Evolutionary conservation across 1,140 invertebrate genomes (phyloP).

Genomic region (Drosophila pandora): DNA sequence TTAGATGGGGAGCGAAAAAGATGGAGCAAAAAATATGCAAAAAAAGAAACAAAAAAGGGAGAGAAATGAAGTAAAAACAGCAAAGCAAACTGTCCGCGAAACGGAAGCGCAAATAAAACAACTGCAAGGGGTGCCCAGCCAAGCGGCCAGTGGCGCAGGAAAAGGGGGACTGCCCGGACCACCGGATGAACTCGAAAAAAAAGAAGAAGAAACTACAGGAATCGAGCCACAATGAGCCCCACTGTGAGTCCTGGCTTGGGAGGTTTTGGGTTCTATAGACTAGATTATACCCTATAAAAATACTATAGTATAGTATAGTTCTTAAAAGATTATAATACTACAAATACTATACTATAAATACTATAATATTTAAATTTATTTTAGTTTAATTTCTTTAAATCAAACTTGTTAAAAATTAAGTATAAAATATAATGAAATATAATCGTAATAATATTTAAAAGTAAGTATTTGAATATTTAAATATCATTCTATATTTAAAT

Average conservation of each 20-base stretch:
- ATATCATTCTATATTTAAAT: too few relatives aligned
- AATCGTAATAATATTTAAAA: too few relatives aligned
- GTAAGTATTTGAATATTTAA: too few relatives aligned
- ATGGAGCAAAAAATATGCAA: conserved; percentile 2
- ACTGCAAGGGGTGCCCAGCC: conserved; percentile 59
- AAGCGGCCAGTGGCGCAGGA: conserved; percentile 21
- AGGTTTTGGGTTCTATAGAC: background rate
- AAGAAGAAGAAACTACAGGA: conserved; percentile 1
- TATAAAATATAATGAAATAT: too few relatives aligned
- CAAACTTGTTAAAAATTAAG: too few relatives aligned
- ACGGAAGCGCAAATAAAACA: conserved; percentile 77
- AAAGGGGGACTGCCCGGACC: background rate
- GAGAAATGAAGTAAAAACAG: conserved; percentile 65
- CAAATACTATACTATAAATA: too few relatives aligned
- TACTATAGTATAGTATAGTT: background rate
- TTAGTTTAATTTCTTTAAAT: too few relatives aligned
- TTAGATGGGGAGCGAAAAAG: conserved; percentile 13
- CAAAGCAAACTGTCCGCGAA: conserved; percentile 79
- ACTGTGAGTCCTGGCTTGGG: background rate
- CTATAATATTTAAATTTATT: too few relatives aligned
- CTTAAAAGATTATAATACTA: background rate
- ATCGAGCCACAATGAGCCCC: conserved; percentile 21
- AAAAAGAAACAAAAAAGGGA: conserved; percentile 34
- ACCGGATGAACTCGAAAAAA: conserved; percentile 2
- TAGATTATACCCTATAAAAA: background rate